Evolutionary conservation across 2,113 vertebrate genomes (phyloP), one percentile per base, ranked within the genome.

Genomic region (Dipodomys spectabilis): DNA sequence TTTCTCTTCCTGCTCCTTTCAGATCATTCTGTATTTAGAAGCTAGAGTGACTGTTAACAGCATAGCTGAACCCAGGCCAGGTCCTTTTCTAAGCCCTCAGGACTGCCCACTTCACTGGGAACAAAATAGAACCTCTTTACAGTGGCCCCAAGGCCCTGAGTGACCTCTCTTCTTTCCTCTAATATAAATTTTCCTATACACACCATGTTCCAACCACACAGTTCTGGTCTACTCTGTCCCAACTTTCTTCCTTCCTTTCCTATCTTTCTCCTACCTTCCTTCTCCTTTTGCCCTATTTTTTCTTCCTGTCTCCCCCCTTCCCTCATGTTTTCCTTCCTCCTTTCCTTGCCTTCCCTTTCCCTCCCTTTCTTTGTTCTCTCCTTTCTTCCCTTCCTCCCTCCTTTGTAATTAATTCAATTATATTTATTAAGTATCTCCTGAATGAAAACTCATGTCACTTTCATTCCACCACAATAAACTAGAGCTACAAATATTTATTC

Each of bases 381-480:
- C 77, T 57, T 80, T 22, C 13, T 84, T 62, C 7, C 7, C 13
- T 67, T 44, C 13, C 45, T 88, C 67, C 72, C 78, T 75, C 27
- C 27, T 93, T 89, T 44, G 5, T 28, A 81, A 94, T 16, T 60
- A 86, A 91, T 94, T 92, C 49, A 82, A 11, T 80, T 91, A 65
- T 28, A 68, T 82, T 92, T 82, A 82, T 15, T 83, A 69, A 82
- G 30, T 3, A 64, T 1, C 12, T 77, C 62, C n/a, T 94, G 69
- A 10, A 79, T 18, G 67, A 93, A 92, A 85, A 35, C 18, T 39
- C 53, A 85, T 85, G 35, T 74, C 44, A 87, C 49, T 65, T 39
- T 88, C 82, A 81, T 71, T 88, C 49, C 39, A 78, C 65, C n/a
- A 85, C n/a, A 90, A 85, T 53, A 32, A 74, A 82, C 39, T 62